Evolutionary conservation across 2,888 invertebrate species (phyloP), one percentile per base, ranked within the genome.

Genomic region (Drosophila parthenogenetica): DNA sequence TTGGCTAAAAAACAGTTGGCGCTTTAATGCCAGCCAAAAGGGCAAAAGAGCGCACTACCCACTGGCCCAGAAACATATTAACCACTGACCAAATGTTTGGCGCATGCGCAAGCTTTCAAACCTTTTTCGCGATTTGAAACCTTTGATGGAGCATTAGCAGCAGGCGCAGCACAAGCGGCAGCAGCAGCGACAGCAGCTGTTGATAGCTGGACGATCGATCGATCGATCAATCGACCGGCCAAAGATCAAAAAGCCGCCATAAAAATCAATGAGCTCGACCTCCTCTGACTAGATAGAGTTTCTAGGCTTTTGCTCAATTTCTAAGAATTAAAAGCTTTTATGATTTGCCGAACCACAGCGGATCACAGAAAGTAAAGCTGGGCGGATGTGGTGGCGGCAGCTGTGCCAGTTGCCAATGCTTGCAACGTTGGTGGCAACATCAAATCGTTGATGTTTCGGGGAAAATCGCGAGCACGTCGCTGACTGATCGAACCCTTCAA

Each of bases 111-210:
- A 69, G 80, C 83, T 86, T 86, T 86, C 87, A 87, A 85, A 87
- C 85, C 85, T 79, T 85, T 85, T 85, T 85, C 81, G 84, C 89
- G 83, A 84, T 78, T 80, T 86, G 83, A 84, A 66, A 84, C 83
- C 88, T 64, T 82, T 48, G 19, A 40, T 8, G 51, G 54, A 51
- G 45, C 59, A 54, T 46, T 17, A 55, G 48, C 45, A 50, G 42
- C 45, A 61, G 43, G 35, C 51, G 66, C 58, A 55, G 54, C 61
- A 16, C 10, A 25, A 65, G 62, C 70, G 42, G 58, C 73, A 74
- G 63, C 74, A 63, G 62, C 70, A 51, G 22, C 22, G 22, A 57
- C 73, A 74, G 66, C 79, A 69, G 71, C 68, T 79, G 78, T 77
- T 58, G 57, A 66, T 60, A 37, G 60, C 42, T 42, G 58, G 35